These are phyloP conservation scores for Tretioscincus oriximinensis DNA, from an alignment of 2,113 vertebrate species.

Conservation along the genomic window DNA sequence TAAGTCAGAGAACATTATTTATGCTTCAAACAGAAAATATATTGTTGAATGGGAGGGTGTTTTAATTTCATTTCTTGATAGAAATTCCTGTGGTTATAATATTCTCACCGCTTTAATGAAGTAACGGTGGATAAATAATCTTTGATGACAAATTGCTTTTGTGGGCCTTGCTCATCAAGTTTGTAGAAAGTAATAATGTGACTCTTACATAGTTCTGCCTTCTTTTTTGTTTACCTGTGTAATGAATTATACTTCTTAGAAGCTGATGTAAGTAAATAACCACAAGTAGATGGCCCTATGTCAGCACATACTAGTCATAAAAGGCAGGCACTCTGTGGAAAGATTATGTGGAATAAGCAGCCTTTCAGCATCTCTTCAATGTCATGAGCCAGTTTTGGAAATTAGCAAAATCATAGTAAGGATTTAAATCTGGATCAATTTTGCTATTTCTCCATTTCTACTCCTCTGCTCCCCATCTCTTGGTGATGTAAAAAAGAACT, in stretches of 20 bases:
- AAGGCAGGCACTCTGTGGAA: conserved; percentile 2
- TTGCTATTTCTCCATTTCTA: rapidly evolving
- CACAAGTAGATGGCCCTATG: background rate
- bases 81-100: background rate
- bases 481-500: background rate
- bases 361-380: conserved; percentile 19
- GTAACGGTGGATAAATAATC: background rate
- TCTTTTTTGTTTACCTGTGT: conserved; percentile 25
- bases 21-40: background rate
- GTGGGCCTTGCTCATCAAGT: background rate
- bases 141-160: background rate
- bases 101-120: background rate
- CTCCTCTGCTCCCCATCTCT: too few species aligned
- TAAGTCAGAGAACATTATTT: conserved; percentile 72
- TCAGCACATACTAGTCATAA: conserved; percentile 8
- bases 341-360: conserved; percentile 20
- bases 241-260: conserved; percentile 3
- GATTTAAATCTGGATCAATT: conserved; percentile 15
- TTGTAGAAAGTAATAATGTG: background rate
- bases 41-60: background rate
- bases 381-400: conserved; percentile 29
- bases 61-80: background rate
- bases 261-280: conserved; percentile 30
- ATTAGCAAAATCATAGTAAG: conserved; percentile 6
- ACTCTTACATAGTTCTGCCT: background rate